phyloP scores from a whole-genome alignment of 2,888 invertebrate genomes.

The Taphrorychus bicolor region DNA sequence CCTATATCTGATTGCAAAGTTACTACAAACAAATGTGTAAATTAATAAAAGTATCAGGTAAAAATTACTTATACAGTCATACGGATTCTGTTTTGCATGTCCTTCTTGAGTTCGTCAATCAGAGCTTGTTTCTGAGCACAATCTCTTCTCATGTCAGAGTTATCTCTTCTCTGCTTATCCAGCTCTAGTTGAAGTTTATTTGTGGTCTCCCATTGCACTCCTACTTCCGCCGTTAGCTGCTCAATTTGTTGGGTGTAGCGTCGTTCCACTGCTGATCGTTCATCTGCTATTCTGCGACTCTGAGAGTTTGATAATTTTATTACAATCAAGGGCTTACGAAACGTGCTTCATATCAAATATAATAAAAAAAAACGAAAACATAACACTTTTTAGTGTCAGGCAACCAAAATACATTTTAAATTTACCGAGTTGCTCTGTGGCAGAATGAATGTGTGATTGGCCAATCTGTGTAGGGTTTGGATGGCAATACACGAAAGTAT shows the following conservation, averaged over 20 bases:
- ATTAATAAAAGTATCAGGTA: not conserved
- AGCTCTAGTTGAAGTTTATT: slow-evolving; percentile 78
- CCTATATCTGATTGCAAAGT: slow-evolving; percentile 79
- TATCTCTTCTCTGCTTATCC: slow-evolving; percentile 80
- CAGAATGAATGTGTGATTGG: no score
- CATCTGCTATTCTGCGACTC: slow-evolving; percentile 71
- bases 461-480: no score
- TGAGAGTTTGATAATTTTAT: slow-evolving; percentile 29
- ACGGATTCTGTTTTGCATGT: slow-evolving; percentile 79
- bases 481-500: no score
- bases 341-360: not conserved
- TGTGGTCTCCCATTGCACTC: slow-evolving; percentile 81
- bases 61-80: slow-evolving; percentile 47
- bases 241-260: slow-evolving; percentile 78
- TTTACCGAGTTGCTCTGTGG: no score
- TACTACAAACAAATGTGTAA: slow-evolving; percentile 61
- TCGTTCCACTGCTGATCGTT: slow-evolving; percentile 75
- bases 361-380: not conserved
- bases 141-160: slow-evolving; percentile 79
- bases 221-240: slow-evolving; percentile 79
- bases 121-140: slow-evolving; percentile 75
- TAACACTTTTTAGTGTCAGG: not conserved
- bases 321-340: not conserved
- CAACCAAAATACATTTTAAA: no score
- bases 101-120: slow-evolving; percentile 81